Evolutionary conservation across 2,797 vertebrate species (phyloP).

Genomic region (Labeo calbasu): DNA sequence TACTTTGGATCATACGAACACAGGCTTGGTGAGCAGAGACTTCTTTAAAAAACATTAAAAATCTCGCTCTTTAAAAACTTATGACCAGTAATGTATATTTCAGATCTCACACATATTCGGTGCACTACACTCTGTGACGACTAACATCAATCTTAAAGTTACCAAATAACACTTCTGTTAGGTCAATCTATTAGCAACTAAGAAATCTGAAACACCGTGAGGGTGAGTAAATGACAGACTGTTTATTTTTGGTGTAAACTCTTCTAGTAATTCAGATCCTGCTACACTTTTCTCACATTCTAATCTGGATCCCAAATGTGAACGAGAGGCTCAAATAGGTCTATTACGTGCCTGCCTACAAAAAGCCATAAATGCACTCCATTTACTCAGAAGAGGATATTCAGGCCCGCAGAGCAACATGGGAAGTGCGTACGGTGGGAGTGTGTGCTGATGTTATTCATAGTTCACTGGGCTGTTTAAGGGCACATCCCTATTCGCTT

Average conservation of each 20-base stretch:
- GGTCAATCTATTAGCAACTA: not conserved
- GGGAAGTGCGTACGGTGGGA: conserved; percentile 38
- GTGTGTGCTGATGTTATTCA: conserved; percentile 56
- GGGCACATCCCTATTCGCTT: conserved; percentile 56
- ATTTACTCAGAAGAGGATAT: conserved; percentile 42
- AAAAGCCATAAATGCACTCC: conserved; percentile 34
- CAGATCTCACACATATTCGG: not conserved
- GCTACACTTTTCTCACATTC: conserved; percentile 11
- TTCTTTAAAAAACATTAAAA: no score
- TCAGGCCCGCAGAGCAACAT: conserved; percentile 28
- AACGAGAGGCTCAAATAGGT: conserved; percentile 19
- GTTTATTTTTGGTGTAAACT: not conserved
- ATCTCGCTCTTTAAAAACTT: no score
- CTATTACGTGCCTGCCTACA: conserved; percentile 41
- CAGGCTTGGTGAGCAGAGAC: not conserved
- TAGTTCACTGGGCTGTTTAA: conserved; percentile 59
- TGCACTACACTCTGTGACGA: no score
- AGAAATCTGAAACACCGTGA: not conserved
- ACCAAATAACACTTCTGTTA: not conserved
- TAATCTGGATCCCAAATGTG: conserved; percentile 15
- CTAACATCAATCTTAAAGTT: not conserved
- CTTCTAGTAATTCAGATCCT: conserved; percentile 1
- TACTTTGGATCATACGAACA: no score
- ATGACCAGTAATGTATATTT: no score
- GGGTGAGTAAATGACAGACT: not conserved